Base-by-base conservation (phyloP, 2,888 invertebrate species). In the Dicyrtomina minuta region DNA sequence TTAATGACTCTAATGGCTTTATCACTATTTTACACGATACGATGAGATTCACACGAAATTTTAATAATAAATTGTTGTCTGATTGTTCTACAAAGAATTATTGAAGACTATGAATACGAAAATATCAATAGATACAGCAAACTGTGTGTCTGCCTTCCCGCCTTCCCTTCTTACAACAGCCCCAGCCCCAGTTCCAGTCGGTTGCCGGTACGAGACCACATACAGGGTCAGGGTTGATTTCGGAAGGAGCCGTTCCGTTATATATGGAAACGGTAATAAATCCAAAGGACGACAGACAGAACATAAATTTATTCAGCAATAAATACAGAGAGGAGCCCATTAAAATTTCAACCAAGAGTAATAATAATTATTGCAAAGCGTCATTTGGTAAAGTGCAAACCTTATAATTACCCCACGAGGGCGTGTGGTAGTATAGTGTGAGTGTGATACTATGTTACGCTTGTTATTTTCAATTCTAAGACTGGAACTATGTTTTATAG, bases 291-390 rank as follows among this genome's bases (percentile, higher is more conserved):
- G 70, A 70, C 66, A 70, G 55, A 64, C n/a, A 49, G 70, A 53
- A 17, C 46, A 44, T 49, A 49, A 49, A 70, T 67, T 70, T 70
- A 62, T 62, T 67, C 67, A 49, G 67, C 66, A 70, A 67, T 70
- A 70, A 70, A 70, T 70, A 67, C 67, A 70, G 62, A 67, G 67
- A n/a, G 64, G 62, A 17, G 41, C 39, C 70, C 62, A 70, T 70
- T 70, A 70, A 70, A 70, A 70, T 70, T 67, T 70, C 70, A 70
- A 70, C 70, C 59, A 59, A 58, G 46, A 62, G 58, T 43, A 66
- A 66, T 70, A 67, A 70, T 70, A 67, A 70, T 61, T 67, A 70
- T 70, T 70, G 58, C 62, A 64, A 65, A 55, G 69, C 43, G 13
- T 41, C 55, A 44, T 61, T 46, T 17, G n/a, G 24, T 15, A 46